phyloP scores from a whole-genome alignment of 2,113 vertebrate genomes.

The Triplophysa siluroides region DNA sequence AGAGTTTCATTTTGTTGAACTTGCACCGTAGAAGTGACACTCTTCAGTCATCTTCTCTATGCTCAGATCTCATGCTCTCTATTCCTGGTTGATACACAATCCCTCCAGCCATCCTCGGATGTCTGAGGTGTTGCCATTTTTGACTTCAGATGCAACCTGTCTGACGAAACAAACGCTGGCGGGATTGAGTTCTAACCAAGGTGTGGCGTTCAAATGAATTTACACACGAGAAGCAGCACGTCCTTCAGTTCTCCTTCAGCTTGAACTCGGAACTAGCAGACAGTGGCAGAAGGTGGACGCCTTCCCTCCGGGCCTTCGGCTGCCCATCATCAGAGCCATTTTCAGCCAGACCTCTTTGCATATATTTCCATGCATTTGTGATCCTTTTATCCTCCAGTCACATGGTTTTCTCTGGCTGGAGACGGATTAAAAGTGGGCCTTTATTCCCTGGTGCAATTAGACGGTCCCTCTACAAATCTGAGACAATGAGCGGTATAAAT shows the following conservation, averaged over 20 bases:
- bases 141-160: slow-evolving; percentile 3
- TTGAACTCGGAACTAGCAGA: neutral
- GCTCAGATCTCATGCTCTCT: slow-evolving; percentile 8
- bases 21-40: no score
- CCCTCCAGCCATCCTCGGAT: neutral
- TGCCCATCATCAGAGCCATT: slow-evolving; percentile 28
- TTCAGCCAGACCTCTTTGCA: slow-evolving; percentile 42
- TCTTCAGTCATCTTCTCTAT: neutral
- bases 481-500: slow-evolving; percentile 14
- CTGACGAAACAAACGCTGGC: slow-evolving; percentile 4
- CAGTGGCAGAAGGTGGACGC: slow-evolving; percentile 17
- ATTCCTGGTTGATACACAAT: slow-evolving; percentile 17
- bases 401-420: slow-evolving; percentile 5
- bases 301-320: slow-evolving; percentile 3
- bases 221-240: neutral
- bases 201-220: neutral
- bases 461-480: slow-evolving; percentile 1
- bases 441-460: slow-evolving; percentile 32
- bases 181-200: slow-evolving; percentile 16
- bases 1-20: no score
- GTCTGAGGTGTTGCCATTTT: slow-evolving; percentile 45
- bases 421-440: slow-evolving; percentile 30
- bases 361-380: slow-evolving; percentile 50
- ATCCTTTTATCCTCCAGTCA: slow-evolving; percentile 31
- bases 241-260: slow-evolving; percentile 22